Percentiles rank a stretch among this genome's conserved stretches.
phyloP scores from a whole-genome alignment of 1,140 invertebrate species.

The Acromyrmex charruanus region DNA sequence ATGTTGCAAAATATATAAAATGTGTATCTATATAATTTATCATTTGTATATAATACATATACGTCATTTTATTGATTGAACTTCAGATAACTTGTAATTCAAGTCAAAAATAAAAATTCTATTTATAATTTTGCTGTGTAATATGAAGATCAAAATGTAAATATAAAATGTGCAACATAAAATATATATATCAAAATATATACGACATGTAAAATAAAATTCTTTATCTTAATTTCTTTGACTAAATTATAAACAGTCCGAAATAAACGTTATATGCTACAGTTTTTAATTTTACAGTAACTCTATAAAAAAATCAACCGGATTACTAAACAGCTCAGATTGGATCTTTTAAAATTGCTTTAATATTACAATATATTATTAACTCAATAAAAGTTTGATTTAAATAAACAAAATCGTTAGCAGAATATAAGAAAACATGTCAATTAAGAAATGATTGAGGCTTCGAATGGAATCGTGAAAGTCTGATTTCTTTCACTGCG shows the following conservation, averaged over 20 bases:
- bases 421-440: not conserved
- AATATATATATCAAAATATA: not conserved
- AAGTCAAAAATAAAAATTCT: not conserved
- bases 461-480: not conserved
- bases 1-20: not conserved
- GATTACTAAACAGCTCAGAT: not conserved
- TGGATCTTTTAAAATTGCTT: not conserved
- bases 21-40: not conserved
- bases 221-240: not conserved
- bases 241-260: not conserved
- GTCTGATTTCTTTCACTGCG: constrained; percentile 9
- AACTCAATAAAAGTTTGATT: not conserved
- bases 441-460: not conserved
- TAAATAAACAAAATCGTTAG: not conserved
- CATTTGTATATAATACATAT: not conserved
- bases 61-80: not conserved
- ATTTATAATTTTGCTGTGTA: not conserved
- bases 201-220: not conserved
- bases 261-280: not conserved
- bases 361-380: not conserved
- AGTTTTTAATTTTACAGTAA: not conserved
- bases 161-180: not conserved
- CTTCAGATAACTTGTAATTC: not conserved
- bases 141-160: not conserved
- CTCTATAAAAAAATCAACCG: not conserved